Evolutionary conservation across 2,113 vertebrate genomes (phyloP).

Genomic region (Gavialis gangeticus): DNA sequence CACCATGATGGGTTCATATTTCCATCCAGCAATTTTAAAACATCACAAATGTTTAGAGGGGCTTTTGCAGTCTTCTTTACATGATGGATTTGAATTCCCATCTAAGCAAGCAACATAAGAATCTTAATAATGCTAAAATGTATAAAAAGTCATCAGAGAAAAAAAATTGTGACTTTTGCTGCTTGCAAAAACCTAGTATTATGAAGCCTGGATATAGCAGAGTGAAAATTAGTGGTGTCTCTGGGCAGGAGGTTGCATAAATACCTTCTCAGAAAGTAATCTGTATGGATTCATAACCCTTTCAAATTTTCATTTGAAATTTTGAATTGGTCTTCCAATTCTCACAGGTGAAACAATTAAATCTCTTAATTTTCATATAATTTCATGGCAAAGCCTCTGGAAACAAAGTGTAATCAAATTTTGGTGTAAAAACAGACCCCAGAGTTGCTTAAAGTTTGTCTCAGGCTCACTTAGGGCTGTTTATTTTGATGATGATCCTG

Average conservation of each 20-base stretch:
- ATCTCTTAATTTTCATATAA: background rate
- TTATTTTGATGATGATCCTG: background rate
- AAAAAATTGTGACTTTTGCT: background rate
- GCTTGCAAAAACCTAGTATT: background rate
- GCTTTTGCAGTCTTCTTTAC: background rate
- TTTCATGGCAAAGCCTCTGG: background rate
- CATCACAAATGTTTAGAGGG: slow-evolving; percentile 31
- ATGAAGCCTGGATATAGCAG: background rate
- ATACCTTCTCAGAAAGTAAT: background rate
- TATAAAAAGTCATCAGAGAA: background rate
- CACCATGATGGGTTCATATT: background rate
- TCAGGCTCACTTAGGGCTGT: background rate
- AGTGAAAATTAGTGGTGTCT: background rate
- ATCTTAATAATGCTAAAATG: background rate
- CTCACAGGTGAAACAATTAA: background rate
- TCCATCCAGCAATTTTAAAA: background rate
- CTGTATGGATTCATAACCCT: background rate
- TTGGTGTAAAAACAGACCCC: background rate
- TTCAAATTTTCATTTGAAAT: background rate
- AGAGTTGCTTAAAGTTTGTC: background rate
- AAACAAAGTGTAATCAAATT: too few species aligned
- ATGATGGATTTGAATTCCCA: slow-evolving; percentile 1
- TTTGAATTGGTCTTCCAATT: background rate
- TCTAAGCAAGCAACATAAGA: background rate
- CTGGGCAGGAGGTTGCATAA: background rate